Percentiles rank a stretch among this genome's conserved stretches.
Evolutionary conservation across 2,113 vertebrate species (phyloP).

Genomic region (Ammodytes dubius): DNA sequence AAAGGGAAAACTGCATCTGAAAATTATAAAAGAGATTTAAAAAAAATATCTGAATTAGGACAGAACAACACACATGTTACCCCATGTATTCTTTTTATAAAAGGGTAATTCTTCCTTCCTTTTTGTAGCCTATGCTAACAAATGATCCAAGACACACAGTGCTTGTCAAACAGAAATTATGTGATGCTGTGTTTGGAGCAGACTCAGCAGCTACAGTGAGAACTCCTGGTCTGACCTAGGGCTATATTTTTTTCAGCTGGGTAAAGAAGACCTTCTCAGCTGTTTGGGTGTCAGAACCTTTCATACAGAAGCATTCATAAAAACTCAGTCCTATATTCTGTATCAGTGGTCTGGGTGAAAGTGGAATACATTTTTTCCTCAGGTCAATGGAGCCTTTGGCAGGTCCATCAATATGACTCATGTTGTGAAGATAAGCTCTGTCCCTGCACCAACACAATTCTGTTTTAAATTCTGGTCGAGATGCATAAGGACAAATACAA

Average conservation of each 20-base stretch:
- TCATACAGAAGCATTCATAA: conserved; percentile 45
- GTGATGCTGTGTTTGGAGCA: conserved; percentile 22
- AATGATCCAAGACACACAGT: conserved; percentile 35
- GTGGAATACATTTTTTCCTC: conserved; percentile 32
- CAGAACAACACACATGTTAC: not conserved
- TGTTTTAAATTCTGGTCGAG: conserved; percentile 28
- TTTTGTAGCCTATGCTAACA: conserved; percentile 15
- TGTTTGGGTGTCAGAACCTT: conserved; percentile 33
- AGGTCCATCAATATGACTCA: conserved; percentile 49
- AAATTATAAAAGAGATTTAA: not conserved
- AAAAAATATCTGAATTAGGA: not conserved
- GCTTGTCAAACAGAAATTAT: conserved; percentile 59
- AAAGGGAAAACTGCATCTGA: not conserved
- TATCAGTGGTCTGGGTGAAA: conserved; percentile 23
- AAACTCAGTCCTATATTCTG: conserved; percentile 29
- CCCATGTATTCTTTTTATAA: conserved; percentile 20
- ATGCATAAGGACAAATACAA: conserved; percentile 24
- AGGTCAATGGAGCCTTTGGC: conserved; percentile 51
- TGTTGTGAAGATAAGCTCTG: conserved; percentile 38
- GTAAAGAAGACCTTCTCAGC: conserved; percentile 46
- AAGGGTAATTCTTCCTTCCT: conserved; percentile 27
- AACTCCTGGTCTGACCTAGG: conserved; percentile 33
- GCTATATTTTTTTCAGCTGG: conserved; percentile 48
- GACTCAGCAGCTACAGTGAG: conserved; percentile 30
- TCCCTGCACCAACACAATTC: conserved; percentile 38